Base-by-base conservation (phyloP, 2,113 vertebrate genomes). In the Gambusia affinis region DNA sequence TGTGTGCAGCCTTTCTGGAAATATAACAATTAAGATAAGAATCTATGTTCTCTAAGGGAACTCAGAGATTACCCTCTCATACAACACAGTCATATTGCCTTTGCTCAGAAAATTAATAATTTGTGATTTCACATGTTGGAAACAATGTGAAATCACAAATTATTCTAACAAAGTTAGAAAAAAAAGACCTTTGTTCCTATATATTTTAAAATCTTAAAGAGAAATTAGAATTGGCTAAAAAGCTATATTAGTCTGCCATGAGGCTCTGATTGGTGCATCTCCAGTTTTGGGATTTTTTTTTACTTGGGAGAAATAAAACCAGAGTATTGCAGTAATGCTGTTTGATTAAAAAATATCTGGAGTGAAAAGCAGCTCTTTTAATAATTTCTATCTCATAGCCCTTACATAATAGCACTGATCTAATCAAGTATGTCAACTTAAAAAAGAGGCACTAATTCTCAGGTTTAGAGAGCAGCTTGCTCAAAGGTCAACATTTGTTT, bases 401-500 rank as follows among this genome's bases (percentile, higher is more conserved):
- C 89, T 92, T 90, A 33, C 64, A 0, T 73, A 65, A 75, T 82
- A 80, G 44, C 75, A 79, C 75, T 63, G 62, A 72, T 64, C 10
- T 74, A 81, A 63, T 82, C 70, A 51, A 60, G 70, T 65, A 62
- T 80, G 64, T 82, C 65, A 60, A 78, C 78, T 63, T 74, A 54
- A 74, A 70, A 73, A 70, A 62, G 76, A 92, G 91, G 90, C 92
- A 92, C 85, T 82, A 35, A 67, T 85, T 60, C 51, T 73, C 57
- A 35, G 75, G 60, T 83, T 79, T 14, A 72, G 69, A 66, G 57
- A 67, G 3, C 15, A 2, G 14, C 51, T 68, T 76, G 29, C 47
- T 62, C 4, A 44, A 57, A 77, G 71, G 30, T 54, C 72, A 81
- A 47, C 44, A 54, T 42, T 44, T 78, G 77, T 76, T 74, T 70